Conservation (phyloP, 2,797 vertebrate species). For the Enteromius unitaeniatus region DNA sequence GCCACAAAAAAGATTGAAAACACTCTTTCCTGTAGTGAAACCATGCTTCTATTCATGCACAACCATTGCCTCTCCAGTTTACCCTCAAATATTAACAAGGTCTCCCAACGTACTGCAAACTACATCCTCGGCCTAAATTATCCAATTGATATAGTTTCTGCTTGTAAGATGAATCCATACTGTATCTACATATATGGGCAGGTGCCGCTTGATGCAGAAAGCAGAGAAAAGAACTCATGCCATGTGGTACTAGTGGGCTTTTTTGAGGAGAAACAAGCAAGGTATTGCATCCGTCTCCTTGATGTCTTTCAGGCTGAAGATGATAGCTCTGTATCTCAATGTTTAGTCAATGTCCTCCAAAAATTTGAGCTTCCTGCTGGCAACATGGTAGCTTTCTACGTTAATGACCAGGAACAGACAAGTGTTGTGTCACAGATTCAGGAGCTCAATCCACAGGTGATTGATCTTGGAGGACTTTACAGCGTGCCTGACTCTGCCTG, state of each 20-base stretch:
- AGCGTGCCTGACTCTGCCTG: slow-evolving; percentile 70
- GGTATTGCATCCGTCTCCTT: slow-evolving; percentile 71
- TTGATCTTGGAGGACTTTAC: slow-evolving; percentile 70
- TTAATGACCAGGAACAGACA: slow-evolving; percentile 54
- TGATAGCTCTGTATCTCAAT: slow-evolving; percentile 51
- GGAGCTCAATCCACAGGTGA: slow-evolving; percentile 69
- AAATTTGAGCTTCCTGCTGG: slow-evolving; percentile 69
- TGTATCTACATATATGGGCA: slow-evolving; percentile 76
- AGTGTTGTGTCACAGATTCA: slow-evolving; percentile 69
- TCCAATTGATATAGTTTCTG: slow-evolving; percentile 67
- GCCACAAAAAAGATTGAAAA: neutral
- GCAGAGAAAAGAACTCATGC: slow-evolving; percentile 21
- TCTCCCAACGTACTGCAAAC: slow-evolving; percentile 58
- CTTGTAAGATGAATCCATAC: slow-evolving; percentile 75
- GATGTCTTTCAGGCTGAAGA: slow-evolving; percentile 68
- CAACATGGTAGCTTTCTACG: slow-evolving; percentile 73
- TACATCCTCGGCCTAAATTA: slow-evolving; percentile 70
- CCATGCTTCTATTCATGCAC: slow-evolving; percentile 70
- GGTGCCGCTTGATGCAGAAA: slow-evolving; percentile 58
- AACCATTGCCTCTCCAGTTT: slow-evolving; percentile 61
- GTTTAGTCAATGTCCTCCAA: slow-evolving; percentile 67
- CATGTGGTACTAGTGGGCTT: slow-evolving; percentile 75
- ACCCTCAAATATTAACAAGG: slow-evolving; percentile 34
- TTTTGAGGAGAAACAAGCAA: slow-evolving; percentile 69
- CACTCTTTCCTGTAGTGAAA: slow-evolving; percentile 62